Base-by-base conservation (phyloP, 2,888 invertebrate species). In the Metallyticus violacea region DNA sequence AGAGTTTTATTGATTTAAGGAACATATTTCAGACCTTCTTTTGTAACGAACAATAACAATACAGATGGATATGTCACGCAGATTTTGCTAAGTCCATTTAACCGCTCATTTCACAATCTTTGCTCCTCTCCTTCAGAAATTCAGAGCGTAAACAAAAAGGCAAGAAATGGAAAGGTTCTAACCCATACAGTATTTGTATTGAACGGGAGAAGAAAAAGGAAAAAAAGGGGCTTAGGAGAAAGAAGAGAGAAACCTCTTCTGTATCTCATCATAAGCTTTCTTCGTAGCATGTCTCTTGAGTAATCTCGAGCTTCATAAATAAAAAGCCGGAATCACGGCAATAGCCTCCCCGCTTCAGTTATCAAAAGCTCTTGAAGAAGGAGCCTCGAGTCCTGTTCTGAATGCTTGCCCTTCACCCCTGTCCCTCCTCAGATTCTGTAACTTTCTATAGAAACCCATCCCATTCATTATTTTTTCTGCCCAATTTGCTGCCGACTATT, bases 321-420 rank as follows among this genome's bases (percentile, higher is more conserved):
- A 81, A 81, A 81, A 81, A 30, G 25, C 30, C 81, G 6, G 81
- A 81, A 30, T 40, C 81, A 81, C 29, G 30, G n/a, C 81, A 30
- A 81, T 27, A n/a, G 6, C 30, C 25, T 9, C 40, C 30, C 30
- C 40, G 30, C 81, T 81, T 81, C 29, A 81, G 29, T 81, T 30
- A 81, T 81, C 81, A 81, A 81, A 81, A 81, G 81, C 80, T 28
- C 80, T 80, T 80, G 80, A 80, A n/a, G 30, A 80, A 29, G 22
- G n/a, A 29, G 80, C 25, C 40, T 62, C 3, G 40, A 62, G 40
- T 62, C 40, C 40, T 62, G 40, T 62, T 9, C 40, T 62, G 40
- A 62, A 62, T 62, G 40, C 40, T 62, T 62, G 40, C 40, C 40
- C 40, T 62, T 62, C 40, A 62, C 40, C 40, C 15, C 40, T 62